Conservation (phyloP, 2,113 vertebrate species). For the Hippocampus comes region DNA sequence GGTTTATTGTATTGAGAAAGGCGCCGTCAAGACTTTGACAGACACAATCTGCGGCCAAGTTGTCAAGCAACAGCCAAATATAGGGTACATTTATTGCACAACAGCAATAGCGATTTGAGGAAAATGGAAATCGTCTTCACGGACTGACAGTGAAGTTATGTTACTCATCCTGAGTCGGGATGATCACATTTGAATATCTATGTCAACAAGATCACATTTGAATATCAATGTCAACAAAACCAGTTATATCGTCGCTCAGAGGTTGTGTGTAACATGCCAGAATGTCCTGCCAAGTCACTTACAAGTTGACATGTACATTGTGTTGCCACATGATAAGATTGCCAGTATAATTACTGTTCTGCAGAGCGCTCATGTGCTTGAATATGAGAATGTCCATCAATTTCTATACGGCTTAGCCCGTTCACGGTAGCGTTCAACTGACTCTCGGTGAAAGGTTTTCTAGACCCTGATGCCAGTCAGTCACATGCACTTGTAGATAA, state of each 20-base stretch:
- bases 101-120: background rate
- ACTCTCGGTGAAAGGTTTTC: background rate
- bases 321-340: background rate
- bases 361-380: no score
- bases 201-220: no score
- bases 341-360: no score
- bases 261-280: no score
- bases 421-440: background rate
- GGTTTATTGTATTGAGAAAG: constrained; percentile 1
- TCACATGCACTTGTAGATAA: background rate
- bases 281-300: background rate
- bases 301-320: background rate
- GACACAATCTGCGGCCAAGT: background rate
- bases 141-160: no score
- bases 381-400: no score
- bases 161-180: no score
- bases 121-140: no score
- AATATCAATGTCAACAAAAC: no score
- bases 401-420: background rate
- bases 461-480: background rate
- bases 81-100: background rate
- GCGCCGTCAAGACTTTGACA: background rate
- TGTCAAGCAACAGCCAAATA: background rate
- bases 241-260: no score
- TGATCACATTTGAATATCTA: no score